Evolutionary conservation across 64 coral and sea anemone species (phyloP).

Genomic region (Dendrophyllia cribrosa): DNA sequence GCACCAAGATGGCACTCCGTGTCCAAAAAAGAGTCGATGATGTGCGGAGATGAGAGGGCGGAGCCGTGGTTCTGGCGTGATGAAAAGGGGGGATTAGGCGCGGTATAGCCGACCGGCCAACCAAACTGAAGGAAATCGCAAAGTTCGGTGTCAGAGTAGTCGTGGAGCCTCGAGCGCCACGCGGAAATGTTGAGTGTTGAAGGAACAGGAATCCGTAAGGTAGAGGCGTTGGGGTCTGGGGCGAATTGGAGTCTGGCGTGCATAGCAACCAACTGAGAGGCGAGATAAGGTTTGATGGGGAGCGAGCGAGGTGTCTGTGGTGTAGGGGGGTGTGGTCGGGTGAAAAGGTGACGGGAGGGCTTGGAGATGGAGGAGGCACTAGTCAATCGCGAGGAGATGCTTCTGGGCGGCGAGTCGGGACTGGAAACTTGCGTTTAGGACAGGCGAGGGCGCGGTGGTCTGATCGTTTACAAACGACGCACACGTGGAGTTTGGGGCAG

Average conservation of each 20-base stretch:
- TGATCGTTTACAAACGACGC: not conserved
- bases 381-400: too few species aligned
- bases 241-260: not conserved
- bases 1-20: too few species aligned
- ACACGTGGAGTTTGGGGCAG: constrained; percentile 29
- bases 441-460: constrained; percentile 33
- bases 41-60: too few species aligned
- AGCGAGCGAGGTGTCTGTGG: not conserved
- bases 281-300: not conserved
- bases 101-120: too few species aligned
- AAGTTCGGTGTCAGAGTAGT: too few species aligned
- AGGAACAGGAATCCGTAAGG: not conserved
- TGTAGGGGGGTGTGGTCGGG: not conserved
- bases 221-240: not conserved
- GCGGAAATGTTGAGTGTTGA: not conserved
- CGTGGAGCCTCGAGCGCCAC: too few species aligned
- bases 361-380: not conserved
- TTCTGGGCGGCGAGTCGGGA: not conserved
- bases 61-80: too few species aligned
- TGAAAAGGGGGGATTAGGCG: too few species aligned
- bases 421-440: not conserved
- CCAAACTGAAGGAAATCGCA: too few species aligned
- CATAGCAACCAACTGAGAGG: not conserved
- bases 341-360: not conserved
- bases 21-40: too few species aligned